These are phyloP conservation scores for Electrophaes corylata DNA, from an alignment of 2,888 invertebrate genomes.

Conservation along the genomic window DNA sequence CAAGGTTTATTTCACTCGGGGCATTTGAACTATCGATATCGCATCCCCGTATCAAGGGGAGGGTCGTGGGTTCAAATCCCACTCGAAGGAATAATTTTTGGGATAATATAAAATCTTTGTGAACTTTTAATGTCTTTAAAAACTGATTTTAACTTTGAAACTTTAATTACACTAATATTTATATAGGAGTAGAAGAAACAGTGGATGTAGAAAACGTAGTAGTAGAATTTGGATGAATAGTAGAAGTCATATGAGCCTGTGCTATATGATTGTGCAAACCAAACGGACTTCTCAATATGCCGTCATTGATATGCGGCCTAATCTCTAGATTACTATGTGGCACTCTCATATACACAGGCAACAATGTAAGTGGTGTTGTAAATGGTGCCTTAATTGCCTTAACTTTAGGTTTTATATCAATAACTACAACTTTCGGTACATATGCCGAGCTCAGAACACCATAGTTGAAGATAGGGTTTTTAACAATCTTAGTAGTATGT, in stretches of 20 bases:
- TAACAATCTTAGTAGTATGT: conserved; percentile 28
- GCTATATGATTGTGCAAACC: conserved; percentile 39
- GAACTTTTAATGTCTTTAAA: too few relatives aligned
- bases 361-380: conserved; percentile 51
- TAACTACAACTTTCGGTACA: conserved; percentile 54
- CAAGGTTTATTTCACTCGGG: too few relatives aligned
- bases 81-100: too few relatives aligned
- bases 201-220: conserved; percentile 9
- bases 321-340: conserved; percentile 38
- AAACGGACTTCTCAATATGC: conserved; percentile 41
- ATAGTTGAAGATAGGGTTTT: conserved; percentile 54
- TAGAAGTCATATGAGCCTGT: conserved; percentile 18
- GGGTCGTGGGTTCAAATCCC: too few relatives aligned
- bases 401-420: conserved; percentile 53
- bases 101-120: too few relatives aligned
- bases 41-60: too few relatives aligned
- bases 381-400: background rate
- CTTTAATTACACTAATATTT: too few relatives aligned
- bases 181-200: conserved; percentile 12
- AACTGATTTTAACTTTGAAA: background rate
- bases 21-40: too few relatives aligned
- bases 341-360: conserved; percentile 62
- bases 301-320: conserved; percentile 43
- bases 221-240: background rate
- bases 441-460: conserved; percentile 52